Base-by-base conservation (phyloP, 1,140 invertebrate species). In the Drosophila rufa region DNA sequence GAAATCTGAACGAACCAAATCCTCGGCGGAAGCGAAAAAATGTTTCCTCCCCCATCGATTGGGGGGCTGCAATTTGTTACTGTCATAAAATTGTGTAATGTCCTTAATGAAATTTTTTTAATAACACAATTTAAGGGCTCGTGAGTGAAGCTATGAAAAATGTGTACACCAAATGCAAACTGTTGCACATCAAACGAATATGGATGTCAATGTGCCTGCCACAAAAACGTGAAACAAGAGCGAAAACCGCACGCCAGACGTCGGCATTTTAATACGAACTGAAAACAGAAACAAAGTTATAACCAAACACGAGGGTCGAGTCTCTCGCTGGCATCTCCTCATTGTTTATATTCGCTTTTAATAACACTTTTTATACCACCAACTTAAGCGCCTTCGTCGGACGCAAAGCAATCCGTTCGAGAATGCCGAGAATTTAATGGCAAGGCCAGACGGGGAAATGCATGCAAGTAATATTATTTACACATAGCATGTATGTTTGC, bases 331-430 rank as follows among this genome's bases (percentile, higher is more conserved):
- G 69, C 56, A 48, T 65, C 71, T 69, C 22, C 53, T 53, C 74
- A 80, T 87, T 79, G 59, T 80, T 82, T 87, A 80, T 83, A 74
- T 60, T 73, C 46, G 80, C 85, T 82, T 87, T 86, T 86, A 86
- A 89, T 80, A 86, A 86, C 75, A 89, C 83, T 89, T 86, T 87
- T 87, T 76, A 86, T 80, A 67, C 51, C 57, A 38, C 60, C 57
- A 53, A 78, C 79, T 64, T 68, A 58, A 79, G 59, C 27, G 45
- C 40, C 40, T 25, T 30, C 3, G 7, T 40, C 45, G 17, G 60
- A 40, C 66, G 50, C n/a, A 42, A 71, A 59, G 68, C 60, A 77
- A 70, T 78, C 58, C 61, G 46, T 30, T 15, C 56, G 50, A 82
- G 76, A 73, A 76, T 86, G 67, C 64, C 64, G 46, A 73, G 51